Percentiles rank a stretch among this genome's conserved stretches.
Evolutionary conservation across 2,113 vertebrate genomes (phyloP).

Genomic region (Gorilla gorilla): DNA sequence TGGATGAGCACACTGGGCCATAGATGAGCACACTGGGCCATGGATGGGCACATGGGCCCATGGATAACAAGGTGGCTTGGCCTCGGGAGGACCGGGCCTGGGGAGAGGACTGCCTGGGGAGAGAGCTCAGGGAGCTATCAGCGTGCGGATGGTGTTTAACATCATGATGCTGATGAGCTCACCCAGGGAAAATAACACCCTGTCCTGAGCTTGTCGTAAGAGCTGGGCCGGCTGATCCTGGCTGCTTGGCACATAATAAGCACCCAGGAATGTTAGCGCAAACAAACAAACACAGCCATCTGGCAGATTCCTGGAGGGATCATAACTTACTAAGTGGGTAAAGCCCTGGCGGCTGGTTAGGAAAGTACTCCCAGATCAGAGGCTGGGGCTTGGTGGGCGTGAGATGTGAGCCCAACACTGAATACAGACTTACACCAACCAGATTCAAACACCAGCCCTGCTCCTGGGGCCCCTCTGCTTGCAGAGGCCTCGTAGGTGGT

Average conservation of each 20-base stretch:
- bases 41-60: too few relatives aligned
- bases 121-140: not conserved
- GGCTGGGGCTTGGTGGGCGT: too few relatives aligned
- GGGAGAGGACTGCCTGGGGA: not conserved
- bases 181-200: not conserved
- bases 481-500: not conserved
- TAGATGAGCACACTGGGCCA: too few relatives aligned
- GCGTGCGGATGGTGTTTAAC: rapidly evolving
- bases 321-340: rapidly evolving
- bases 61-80: rapidly evolving
- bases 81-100: not conserved
- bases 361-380: not conserved
- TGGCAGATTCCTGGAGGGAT: not conserved
- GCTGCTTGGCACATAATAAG: not conserved
- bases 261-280: not conserved
- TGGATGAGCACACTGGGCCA: rapidly evolving
- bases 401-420: rapidly evolving
- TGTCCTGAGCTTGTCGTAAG: not conserved
- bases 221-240: not conserved
- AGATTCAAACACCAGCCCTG: not conserved
- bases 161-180: rapidly evolving
- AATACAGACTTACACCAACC: not conserved
- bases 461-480: not conserved
- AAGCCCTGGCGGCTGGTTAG: not conserved
- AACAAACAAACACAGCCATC: not conserved